phyloP scores from a whole-genome alignment of 2,888 invertebrate species.

The Osedax fenrisi region DNA sequence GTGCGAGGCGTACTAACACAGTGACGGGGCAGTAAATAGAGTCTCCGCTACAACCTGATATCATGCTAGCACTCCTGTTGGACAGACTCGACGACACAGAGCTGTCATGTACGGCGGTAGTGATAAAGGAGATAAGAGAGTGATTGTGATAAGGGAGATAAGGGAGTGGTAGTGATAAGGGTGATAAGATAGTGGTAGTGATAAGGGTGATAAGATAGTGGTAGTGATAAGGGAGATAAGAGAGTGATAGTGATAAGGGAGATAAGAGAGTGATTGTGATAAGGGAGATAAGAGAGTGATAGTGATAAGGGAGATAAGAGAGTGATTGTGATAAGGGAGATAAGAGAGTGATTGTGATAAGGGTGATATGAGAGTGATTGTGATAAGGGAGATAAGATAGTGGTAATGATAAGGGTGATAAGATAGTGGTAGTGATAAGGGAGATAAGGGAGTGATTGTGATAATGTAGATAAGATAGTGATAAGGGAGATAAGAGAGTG shows the following conservation, averaged over 20 bases:
- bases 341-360: neutral
- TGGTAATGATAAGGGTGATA: no score
- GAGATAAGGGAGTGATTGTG: no score
- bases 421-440: no score
- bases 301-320: neutral
- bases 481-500: no score
- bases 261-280: neutral
- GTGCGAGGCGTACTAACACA: slow-evolving; percentile 65
- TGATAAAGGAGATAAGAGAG: neutral
- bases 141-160: neutral
- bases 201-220: neutral
- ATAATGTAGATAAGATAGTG: no score
- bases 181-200: neutral
- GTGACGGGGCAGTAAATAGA: slow-evolving; percentile 86
- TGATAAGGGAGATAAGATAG: no score
- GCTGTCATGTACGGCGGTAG: neutral
- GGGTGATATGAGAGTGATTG: no score
- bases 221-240: neutral
- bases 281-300: neutral
- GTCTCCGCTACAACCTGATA: slow-evolving; percentile 50
- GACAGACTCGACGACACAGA: slow-evolving; percentile 22
- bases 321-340: neutral
- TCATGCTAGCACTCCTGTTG: slow-evolving; percentile 44
- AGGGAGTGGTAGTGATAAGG: neutral
- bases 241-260: neutral